Evolutionary conservation across 2,113 vertebrate species (phyloP), one percentile per base, ranked within the genome.

Genomic region (Barbus barbus): DNA sequence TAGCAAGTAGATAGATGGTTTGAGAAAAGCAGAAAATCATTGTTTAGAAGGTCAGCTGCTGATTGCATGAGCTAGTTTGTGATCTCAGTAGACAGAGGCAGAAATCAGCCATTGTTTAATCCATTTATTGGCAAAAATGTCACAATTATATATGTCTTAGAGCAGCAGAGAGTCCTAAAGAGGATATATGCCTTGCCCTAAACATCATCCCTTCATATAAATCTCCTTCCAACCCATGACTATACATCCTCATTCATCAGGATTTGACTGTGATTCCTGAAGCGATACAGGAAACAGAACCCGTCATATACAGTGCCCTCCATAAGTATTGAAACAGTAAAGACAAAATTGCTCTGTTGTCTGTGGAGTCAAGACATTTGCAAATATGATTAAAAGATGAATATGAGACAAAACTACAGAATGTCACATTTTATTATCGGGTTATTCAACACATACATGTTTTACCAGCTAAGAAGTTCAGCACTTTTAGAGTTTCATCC

Each of bases 141-240:
- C 83, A 80, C 85, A 90, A 90, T 87, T 87, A 31, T 22, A 14
- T 51, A 41, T 2, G 6, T 24, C 44, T 65, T 61, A 76, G 77
- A 86, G 48, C 20, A 33, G 8, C 74, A 2, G 9, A 36, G 28
- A 12, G 4, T 77, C 48, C 8, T 36, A 20, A 77, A 31, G 11
- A 8, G 48, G 38, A 36, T 73, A 24, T 12, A 12, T 38, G 67
- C 33, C 20, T 36, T 44, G 36, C 36, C 69, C 20, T 72, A 72
- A 72, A 38, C 22, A 44, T 41, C 22, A 73, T 44, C 14, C 33
- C 12, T 73, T 14, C 31, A 69, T n/a, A 65, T 67, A 67, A 67
- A 67, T 76, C 31, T 24, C 24, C 77, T 9, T 20, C n/a, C 5
- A 48, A 13, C 31, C 12, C 22, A 51, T 63, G 36, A 8, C 13